A percentile compares a stretch with the other conserved stretches of the same genome.
phyloP scores from a whole-genome alignment of 2,888 invertebrate genomes.

The Apamea anceps region DNA sequence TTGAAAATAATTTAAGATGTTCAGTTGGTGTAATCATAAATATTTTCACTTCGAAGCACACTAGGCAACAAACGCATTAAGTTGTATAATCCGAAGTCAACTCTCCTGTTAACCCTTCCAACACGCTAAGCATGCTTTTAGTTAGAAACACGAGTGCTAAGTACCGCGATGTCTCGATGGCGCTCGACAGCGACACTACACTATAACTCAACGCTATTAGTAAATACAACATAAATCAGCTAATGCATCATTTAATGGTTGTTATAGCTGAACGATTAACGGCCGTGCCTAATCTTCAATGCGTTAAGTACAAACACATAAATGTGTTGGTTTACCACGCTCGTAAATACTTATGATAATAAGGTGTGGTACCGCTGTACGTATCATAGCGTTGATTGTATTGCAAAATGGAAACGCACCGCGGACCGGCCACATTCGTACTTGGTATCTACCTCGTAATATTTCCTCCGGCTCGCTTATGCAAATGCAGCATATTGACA shows the following conservation, averaged over 20 bases:
- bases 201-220: constrained; percentile 57
- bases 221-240: constrained; percentile 66
- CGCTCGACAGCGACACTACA: constrained; percentile 46
- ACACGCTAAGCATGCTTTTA: constrained; percentile 35
- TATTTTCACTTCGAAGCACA: constrained; percentile 10
- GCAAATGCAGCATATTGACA: constrained; percentile 84
- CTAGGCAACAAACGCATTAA: constrained; percentile 23
- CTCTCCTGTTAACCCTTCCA: constrained; percentile 25
- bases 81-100: constrained; percentile 26
- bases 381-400: constrained; percentile 80
- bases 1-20: background rate
- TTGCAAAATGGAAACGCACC: constrained; percentile 86
- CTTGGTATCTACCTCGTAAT: constrained; percentile 78
- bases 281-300: constrained; percentile 79
- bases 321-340: constrained; percentile 85
- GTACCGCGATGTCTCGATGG: constrained; percentile 58
- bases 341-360: constrained; percentile 87
- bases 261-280: constrained; percentile 76
- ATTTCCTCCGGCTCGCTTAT: constrained; percentile 82
- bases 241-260: constrained; percentile 70
- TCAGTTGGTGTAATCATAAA: constrained; percentile 20
- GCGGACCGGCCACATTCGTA: constrained; percentile 73
- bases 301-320: constrained; percentile 80
- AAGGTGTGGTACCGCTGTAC: constrained; percentile 75
- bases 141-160: constrained; percentile 40